Base-by-base conservation (phyloP, 2,797 vertebrate species). In the Pteropus rufus region DNA sequence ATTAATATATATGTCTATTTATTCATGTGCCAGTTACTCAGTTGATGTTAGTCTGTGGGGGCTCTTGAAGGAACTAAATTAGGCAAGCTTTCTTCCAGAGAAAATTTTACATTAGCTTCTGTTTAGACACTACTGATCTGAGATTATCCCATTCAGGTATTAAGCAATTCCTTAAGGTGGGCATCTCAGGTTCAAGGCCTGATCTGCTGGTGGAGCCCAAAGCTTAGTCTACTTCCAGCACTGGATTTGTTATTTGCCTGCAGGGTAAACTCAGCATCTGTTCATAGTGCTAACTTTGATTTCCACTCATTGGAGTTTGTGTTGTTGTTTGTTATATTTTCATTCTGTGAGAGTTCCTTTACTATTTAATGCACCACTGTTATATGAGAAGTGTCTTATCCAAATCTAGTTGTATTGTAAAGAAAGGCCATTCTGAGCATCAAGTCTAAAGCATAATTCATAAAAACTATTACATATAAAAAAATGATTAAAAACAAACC, bases 391-490 rank as follows among this genome's bases (percentile, higher is more conserved):
- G 14, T 10, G 3, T 83, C 70, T 95, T 84, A 80, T 6, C 34
- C 36, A 67, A 73, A 67, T 62, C 58, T 70, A 82, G 29, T 31
- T 75, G 58, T 46, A 72, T 89, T 39, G 34, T 36, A 91, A 69
- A 69, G 44, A 44, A 95, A 88, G 29, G 12, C 6, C 44, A 82
- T 79, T 87, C 49, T 96, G 23, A 94, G 26, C 10, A 62, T 56
- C 49, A 80, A 69, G 60, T 79, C 26, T 18, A 91, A 91, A 81
- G 21, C 56, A 60, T 84, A n/a, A 49, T 82, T 94, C 85, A 81
- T 85, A 93, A 96, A 93, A 91, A 76, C 10, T 34, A 92, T 67
- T 49, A 81, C 23, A 67, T 75, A 82, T 26, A 90, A 46, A 83
- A n/a, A 91, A 89, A 75, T 26, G 2, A 75, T 73, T 81, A 81